phyloP scores from a whole-genome alignment of 2,888 invertebrate genomes.

The Hypolimnas misippus region DNA sequence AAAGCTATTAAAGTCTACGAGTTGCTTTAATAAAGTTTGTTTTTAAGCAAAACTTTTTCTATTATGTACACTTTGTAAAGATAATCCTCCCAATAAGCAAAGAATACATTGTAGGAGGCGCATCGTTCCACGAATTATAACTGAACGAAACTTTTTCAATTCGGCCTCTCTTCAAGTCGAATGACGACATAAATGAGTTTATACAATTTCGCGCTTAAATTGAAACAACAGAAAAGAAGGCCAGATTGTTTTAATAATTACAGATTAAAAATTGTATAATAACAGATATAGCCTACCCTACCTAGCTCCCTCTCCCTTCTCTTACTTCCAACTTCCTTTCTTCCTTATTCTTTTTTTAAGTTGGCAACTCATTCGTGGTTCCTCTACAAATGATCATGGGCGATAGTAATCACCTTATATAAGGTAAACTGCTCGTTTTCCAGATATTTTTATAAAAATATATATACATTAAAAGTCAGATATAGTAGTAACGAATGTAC shows the following conservation, averaged over 20 bases:
- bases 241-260: constrained; percentile 16
- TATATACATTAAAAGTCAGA: too few species aligned
- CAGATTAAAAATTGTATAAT: not conserved
- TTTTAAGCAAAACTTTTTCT: constrained; percentile 41
- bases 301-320: too few species aligned
- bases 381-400: too few species aligned
- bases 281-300: too few species aligned
- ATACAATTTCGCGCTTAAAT: constrained; percentile 50
- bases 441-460: too few species aligned
- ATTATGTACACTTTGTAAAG: constrained; percentile 43
- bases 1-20: constrained; percentile 37
- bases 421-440: too few species aligned
- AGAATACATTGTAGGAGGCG: constrained; percentile 38
- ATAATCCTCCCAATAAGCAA: constrained; percentile 45
- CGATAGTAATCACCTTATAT: too few species aligned
- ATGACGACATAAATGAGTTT: constrained; percentile 64
- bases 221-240: constrained; percentile 23
- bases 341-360: too few species aligned
- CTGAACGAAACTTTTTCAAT: constrained; percentile 65
- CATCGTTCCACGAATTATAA: constrained; percentile 53
- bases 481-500: too few species aligned
- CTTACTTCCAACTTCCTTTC: too few species aligned
- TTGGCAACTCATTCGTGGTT: too few species aligned
- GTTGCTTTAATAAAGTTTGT: constrained; percentile 38
- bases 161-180: constrained; percentile 55